Conservation (phyloP, 2,113 vertebrate genomes). For the Oplegnathus fasciatus region DNA sequence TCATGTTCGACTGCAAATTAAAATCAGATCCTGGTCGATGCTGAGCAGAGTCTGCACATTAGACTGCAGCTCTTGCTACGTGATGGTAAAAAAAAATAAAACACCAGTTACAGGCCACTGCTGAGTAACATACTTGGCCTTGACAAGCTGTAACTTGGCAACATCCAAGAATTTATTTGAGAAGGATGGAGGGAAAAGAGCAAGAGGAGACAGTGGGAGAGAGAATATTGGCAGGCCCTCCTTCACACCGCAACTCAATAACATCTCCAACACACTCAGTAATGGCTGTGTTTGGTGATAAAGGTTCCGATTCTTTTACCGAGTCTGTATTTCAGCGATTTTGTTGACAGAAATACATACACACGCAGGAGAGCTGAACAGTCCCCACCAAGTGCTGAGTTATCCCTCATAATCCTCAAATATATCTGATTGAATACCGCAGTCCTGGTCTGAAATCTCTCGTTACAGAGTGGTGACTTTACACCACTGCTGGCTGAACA, state of each 20-base stretch:
- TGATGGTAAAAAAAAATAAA: constrained; percentile 9
- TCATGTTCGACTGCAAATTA: constrained; percentile 42
- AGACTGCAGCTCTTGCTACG: constrained; percentile 43
- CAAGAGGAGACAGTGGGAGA: constrained; percentile 26
- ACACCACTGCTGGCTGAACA: constrained; percentile 50
- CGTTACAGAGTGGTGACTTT: constrained; percentile 53
- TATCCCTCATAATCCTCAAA: constrained; percentile 41
- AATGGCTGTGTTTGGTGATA: constrained; percentile 28
- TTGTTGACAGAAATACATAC: constrained; percentile 32
- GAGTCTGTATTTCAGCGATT: constrained; percentile 18
- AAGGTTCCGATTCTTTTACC: constrained; percentile 23
- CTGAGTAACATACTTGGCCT: constrained; percentile 75
- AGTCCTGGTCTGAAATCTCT: constrained; percentile 44
- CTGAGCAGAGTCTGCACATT: constrained; percentile 37
- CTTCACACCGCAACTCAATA: constrained; percentile 37
- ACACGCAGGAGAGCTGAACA: constrained; percentile 8
- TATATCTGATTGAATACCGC: constrained; percentile 21
- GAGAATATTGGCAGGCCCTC: constrained; percentile 48
- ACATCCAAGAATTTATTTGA: constrained; percentile 65
- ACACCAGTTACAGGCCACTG: constrained; percentile 58
- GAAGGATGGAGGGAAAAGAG: constrained; percentile 36
- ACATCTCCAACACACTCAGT: constrained; percentile 35
- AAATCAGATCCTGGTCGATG: constrained; percentile 44
- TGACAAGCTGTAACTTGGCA: constrained; percentile 74
- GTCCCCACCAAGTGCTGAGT: constrained; percentile 3